Base-by-base conservation (phyloP, 2,888 invertebrate species). In the Arrhopalites spinosus region DNA sequence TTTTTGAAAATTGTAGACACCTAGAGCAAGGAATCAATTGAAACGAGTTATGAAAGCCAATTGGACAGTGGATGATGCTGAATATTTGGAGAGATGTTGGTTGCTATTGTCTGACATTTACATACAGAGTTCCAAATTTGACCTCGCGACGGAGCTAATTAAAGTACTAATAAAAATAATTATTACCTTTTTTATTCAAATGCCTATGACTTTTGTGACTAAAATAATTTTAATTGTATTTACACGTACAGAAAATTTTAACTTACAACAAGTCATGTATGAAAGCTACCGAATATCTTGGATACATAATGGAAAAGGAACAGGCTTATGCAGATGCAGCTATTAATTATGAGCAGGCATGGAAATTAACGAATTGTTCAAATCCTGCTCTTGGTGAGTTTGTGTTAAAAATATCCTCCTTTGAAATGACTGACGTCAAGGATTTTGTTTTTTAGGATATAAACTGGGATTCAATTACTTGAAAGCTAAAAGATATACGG, bases 1-100 rank as follows among this genome's bases (percentile, higher is more conserved):
- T 63, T 17, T 2, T 63, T 3, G 25, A 29, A 56, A 13, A 45
- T 74, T 69, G 5, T 53, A 96, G 86, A 90, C 90, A 0, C 96
- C 95, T 23, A 89, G 96, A 70, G 97, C 98, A 0, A 91, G 96
- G 83, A 96, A 95, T 85, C 94, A 96, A 83, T 85, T 99, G 71
- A 98, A 98, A 86, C 88, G 95, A 36, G 90, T 98, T 23, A 90
- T 92, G 0, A 93, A 94, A 81, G 90, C 91, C 71, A 87, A 88
- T 0, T 98, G 98, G 98, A 95, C 92, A 17, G 94, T 96, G 81
- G 96, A 97, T 85, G 96, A 97, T 83, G 96, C 97, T 0, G 97
- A 98, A 84, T 96, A 97, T 83, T 87, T 98, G 77, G 98, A 98
- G 87, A 90, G 94, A 78, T 94, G 96, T 85, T 98, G 98, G 98